Base-by-base conservation (phyloP, 1,140 invertebrate genomes). In the Drosophila insularis region DNA sequence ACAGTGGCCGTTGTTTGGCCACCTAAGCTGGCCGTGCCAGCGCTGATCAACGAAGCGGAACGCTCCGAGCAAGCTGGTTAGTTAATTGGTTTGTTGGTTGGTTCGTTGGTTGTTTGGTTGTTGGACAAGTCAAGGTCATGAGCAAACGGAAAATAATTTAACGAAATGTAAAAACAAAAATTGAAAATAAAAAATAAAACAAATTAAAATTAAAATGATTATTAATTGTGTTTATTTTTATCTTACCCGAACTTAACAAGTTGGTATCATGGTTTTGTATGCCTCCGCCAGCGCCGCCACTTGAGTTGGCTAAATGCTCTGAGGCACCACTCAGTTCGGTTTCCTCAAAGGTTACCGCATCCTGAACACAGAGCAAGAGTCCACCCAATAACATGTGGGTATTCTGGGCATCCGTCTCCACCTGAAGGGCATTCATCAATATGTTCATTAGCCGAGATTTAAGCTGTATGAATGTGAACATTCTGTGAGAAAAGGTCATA, bases 351-450 rank as follows among this genome's bases (percentile, higher is more conserved):
- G 94, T 93, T 1, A 96, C 95, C n/a, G 96, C 94, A 91, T 97
- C 97, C 92, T 97, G 95, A 3, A 98, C 96, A 71, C 95, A 95
- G 35, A 97, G 91, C 76, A 97, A 93, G 46, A 98, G 92, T 32
- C 96, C 96, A 35, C 95, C 97, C 40, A 98, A 92, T 19, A 98
- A 92, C 95, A 98, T 97, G 81, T 98, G 97, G 4, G 97, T 97
- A 91, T 98, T 98, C 65, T 95, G 94, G 2, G 97, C 94, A 93
- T 98, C 97, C 1, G 94, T 94, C 93, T 98, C 97, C 32, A 96
- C 95, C 93, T 97, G 95, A 17, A 98, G 92, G 4, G 97, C 96
- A 91, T 96, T 96, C 80, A 98, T 96, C 13, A 98, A 92, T 11
- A 98, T 93, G 91, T 98, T 97, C 92, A 97, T 96, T 2, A 98